Evolutionary conservation across 2,888 invertebrate species (phyloP).

Genomic region (Catocala sponsa): DNA sequence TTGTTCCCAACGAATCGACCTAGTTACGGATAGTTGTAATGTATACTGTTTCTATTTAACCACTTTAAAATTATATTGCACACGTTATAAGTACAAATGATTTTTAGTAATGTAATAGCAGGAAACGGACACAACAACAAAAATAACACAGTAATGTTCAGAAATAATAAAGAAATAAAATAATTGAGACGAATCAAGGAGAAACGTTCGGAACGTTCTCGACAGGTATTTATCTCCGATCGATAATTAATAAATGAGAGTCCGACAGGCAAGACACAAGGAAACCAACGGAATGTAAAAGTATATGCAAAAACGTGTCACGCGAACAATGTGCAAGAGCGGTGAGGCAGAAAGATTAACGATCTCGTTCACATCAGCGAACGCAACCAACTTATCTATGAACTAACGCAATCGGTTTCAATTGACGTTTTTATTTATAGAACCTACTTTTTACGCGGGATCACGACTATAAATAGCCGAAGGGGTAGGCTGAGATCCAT

Average conservation of each 20-base stretch:
- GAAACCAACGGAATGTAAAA: constrained; percentile 52
- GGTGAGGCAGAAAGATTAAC: constrained; percentile 44
- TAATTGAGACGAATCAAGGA: background rate
- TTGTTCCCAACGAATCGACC: too few species aligned
- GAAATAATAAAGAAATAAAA: background rate
- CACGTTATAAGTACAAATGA: too few species aligned
- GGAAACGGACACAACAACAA: too few species aligned
- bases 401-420: constrained; percentile 10
- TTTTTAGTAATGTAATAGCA: too few species aligned
- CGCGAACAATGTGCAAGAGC: constrained; percentile 37
- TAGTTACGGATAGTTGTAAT: too few species aligned
- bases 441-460: background rate
- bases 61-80: too few species aligned
- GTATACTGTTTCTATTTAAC: too few species aligned
- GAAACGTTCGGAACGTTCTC: constrained; percentile 9
- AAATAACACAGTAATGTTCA: background rate
- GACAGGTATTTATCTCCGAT: constrained; percentile 16
- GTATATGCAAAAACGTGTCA: constrained; percentile 45
- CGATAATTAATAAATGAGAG: constrained; percentile 34
- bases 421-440: background rate
- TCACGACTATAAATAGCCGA: too few species aligned
- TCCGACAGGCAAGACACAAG: constrained; percentile 25
- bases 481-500: too few species aligned
- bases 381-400: constrained; percentile 3
- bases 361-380: constrained; percentile 32